A percentile compares a stretch with the other conserved stretches of the same genome.
These are phyloP conservation scores for Cepaea nemoralis DNA, from an alignment of 1,140 invertebrate species.

Conservation along the genomic window DNA sequence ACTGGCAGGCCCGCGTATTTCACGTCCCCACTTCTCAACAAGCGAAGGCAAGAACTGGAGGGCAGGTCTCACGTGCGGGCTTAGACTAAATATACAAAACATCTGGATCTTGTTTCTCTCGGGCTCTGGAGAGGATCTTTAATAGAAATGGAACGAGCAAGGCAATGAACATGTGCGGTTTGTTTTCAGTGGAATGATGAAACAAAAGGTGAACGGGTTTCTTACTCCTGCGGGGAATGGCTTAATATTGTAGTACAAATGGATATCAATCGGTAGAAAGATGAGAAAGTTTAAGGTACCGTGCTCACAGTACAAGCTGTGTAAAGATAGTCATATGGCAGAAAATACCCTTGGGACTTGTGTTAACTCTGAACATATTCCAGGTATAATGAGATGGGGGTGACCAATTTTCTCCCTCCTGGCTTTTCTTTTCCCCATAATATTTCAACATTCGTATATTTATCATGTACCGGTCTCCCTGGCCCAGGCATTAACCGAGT, in stretches of 20 bases:
- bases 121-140: neutral
- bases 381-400: too few relatives aligned
- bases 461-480: too few relatives aligned
- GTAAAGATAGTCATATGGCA: too few relatives aligned
- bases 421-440: too few relatives aligned
- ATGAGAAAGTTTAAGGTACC: too few relatives aligned
- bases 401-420: too few relatives aligned
- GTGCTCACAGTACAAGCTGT: too few relatives aligned
- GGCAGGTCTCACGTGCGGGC: neutral
- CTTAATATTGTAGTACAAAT: neutral
- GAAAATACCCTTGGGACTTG: too few relatives aligned
- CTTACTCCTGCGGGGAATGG: neutral
- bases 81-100: neutral
- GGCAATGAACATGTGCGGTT: neutral
- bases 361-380: too few relatives aligned
- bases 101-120: neutral
- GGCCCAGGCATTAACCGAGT: too few relatives aligned
- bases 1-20: neutral
- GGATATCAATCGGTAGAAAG: too few relatives aligned
- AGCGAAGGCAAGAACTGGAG: neutral
- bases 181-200: neutral
- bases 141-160: neutral
- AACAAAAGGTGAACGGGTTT: neutral
- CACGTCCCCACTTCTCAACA: neutral
- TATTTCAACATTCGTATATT: too few relatives aligned